These are phyloP conservation scores for Ondatra zibethicus DNA, from an alignment of 2,113 vertebrate genomes.

Conservation along the genomic window DNA sequence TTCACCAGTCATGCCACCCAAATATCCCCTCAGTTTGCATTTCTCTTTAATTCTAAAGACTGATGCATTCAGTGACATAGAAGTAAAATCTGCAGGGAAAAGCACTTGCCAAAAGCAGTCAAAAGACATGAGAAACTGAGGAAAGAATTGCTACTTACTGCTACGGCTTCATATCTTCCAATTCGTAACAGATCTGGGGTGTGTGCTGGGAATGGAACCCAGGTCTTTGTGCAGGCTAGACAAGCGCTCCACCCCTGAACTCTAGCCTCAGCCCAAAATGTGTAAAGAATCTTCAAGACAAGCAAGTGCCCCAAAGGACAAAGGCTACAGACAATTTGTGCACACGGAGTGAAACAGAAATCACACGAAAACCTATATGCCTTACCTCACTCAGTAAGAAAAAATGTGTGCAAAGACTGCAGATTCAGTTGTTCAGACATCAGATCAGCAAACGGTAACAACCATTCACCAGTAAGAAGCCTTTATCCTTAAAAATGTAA, in stretches of 20 bases:
- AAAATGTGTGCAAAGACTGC: background rate
- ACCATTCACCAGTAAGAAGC: background rate
- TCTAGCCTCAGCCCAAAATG: background rate
- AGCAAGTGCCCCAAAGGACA: background rate
- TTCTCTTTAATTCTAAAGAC: constrained; percentile 50
- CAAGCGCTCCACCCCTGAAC: background rate
- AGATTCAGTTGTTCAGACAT: background rate
- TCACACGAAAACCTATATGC: background rate
- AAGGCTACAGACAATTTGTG: background rate
- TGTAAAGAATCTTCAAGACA: background rate
- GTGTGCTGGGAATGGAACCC: background rate
- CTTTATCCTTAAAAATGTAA: background rate
- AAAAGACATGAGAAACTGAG: background rate
- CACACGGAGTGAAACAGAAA: background rate
- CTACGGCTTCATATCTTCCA: background rate
- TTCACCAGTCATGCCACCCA: background rate
- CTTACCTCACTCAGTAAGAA: background rate
- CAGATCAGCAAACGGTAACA: background rate
- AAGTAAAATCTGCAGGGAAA: constrained; percentile 31
- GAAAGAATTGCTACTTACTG: background rate
- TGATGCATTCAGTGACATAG: background rate
- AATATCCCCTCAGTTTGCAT: background rate
- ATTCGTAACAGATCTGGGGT: background rate
- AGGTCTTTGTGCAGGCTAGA: background rate
- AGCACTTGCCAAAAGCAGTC: background rate